Evolutionary conservation across 2,113 vertebrate genomes (phyloP).

Genomic region (Platysternon megacephalum): DNA sequence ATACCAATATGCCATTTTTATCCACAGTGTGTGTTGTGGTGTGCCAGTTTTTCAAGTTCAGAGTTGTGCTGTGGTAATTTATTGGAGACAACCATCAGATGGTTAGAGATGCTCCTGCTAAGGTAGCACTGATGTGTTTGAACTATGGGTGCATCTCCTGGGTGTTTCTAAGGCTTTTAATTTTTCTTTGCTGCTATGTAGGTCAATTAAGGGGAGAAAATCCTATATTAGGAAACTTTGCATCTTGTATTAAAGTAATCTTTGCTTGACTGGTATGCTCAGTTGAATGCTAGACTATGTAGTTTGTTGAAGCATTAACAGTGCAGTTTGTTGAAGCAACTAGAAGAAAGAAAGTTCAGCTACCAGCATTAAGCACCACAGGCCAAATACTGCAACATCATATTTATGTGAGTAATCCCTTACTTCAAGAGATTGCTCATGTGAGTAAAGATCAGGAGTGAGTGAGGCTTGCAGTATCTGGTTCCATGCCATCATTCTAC

Average conservation of each 20-base stretch:
- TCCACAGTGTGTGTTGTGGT: neutral
- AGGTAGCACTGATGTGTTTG: neutral
- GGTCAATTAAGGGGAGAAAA: conserved; percentile 7
- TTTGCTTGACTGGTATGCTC: neutral
- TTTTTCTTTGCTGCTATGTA: conserved; percentile 12
- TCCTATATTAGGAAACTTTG: neutral
- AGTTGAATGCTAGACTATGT: conserved; percentile 12
- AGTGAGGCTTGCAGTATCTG: neutral
- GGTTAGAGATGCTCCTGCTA: neutral
- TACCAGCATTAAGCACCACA: conserved; percentile 13
- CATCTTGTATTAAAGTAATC: conserved; percentile 2
- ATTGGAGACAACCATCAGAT: neutral
- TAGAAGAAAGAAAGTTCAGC: conserved; percentile 9
- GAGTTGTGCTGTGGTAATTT: neutral
- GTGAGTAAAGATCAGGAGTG: neutral
- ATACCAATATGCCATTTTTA: neutral
- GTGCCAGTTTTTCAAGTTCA: neutral
- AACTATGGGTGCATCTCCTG: neutral
- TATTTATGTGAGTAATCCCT: neutral
- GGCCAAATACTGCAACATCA: neutral
- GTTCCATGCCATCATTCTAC: neutral
- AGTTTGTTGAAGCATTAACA: conserved; percentile 5
- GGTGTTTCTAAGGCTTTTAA: conserved; percentile 8
- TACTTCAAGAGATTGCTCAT: neutral
- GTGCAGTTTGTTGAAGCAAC: conserved; percentile 3